These are phyloP conservation scores for Grammomys dolichurus DNA, from an alignment of 2,113 vertebrate genomes.

Conservation along the genomic window DNA sequence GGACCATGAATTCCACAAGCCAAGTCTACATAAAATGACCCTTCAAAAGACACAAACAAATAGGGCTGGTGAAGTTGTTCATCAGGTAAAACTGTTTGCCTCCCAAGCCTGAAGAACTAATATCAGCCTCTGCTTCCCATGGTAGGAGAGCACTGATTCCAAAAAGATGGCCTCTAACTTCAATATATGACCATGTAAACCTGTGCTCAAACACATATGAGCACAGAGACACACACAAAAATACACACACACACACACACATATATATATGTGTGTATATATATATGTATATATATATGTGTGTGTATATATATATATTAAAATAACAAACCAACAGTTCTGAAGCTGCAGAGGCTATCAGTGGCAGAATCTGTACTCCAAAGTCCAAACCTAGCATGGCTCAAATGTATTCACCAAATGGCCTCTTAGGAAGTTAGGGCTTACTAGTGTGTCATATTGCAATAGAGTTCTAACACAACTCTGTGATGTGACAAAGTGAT, in stretches of 20 bases:
- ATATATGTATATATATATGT: neutral
- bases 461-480: neutral
- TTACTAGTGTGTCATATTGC: neutral
- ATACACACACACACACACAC: neutral
- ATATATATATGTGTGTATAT: neutral
- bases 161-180: neutral
- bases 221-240: neutral
- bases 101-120: too few species aligned
- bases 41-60: neutral
- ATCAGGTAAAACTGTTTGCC: neutral
- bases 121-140: neutral
- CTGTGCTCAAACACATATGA: neutral
- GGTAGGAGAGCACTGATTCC: too few species aligned
- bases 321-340: neutral
- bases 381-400: neutral
- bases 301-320: neutral
- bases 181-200: neutral
- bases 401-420: neutral
- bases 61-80: neutral
- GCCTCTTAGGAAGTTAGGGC: neutral
- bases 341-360: neutral
- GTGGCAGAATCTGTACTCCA: too few species aligned
- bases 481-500: neutral
- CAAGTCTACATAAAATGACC: too few species aligned
- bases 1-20: neutral